Evolutionary conservation across 2,888 invertebrate species (phyloP).

Genomic region (Apantesis nais): DNA sequence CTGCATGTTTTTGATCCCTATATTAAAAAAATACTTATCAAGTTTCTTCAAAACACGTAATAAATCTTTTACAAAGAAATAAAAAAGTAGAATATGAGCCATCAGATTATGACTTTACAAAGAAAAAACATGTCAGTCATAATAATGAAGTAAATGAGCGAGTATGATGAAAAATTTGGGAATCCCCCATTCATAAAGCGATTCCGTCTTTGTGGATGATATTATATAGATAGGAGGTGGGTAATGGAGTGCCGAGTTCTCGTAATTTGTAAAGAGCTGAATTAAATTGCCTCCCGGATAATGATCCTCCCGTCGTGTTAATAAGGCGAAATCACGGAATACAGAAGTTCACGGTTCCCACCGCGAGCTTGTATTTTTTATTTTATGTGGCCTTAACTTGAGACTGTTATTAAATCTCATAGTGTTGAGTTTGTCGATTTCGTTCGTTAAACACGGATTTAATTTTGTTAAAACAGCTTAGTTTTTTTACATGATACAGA

Average conservation of each 20-base stretch:
- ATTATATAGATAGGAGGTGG: slow-evolving; percentile 49
- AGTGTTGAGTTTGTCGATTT: slow-evolving; percentile 27
- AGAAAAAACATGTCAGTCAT: slow-evolving; percentile 30
- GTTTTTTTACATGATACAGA: not conserved
- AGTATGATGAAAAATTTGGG: slow-evolving; percentile 46
- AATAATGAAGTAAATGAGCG: slow-evolving; percentile 32
- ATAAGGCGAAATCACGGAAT: slow-evolving; percentile 53
- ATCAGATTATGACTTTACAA: slow-evolving; percentile 20
- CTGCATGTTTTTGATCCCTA: not conserved
- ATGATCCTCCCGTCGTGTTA: slow-evolving; percentile 50
- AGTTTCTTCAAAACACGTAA: not conserved
- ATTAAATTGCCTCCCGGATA: slow-evolving; percentile 55
- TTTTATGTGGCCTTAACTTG: slow-evolving; percentile 21
- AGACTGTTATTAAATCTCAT: slow-evolving; percentile 34
- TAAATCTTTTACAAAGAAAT: not conserved
- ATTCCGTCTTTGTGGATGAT: slow-evolving; percentile 42
- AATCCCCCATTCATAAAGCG: slow-evolving; percentile 44
- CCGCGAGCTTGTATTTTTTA: slow-evolving; percentile 26
- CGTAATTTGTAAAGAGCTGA: slow-evolving; percentile 57
- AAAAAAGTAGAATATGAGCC: slow-evolving; percentile 11
- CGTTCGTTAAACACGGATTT: slow-evolving; percentile 28
- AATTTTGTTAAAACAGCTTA: not conserved
- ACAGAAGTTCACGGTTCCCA: slow-evolving; percentile 21
- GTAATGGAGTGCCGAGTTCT: slow-evolving; percentile 56
- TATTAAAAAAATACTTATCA: not conserved